Percentiles rank a stretch among this genome's conserved stretches.
phyloP scores from a whole-genome alignment of 2,888 invertebrate species.

The Drosophila falleni region DNA sequence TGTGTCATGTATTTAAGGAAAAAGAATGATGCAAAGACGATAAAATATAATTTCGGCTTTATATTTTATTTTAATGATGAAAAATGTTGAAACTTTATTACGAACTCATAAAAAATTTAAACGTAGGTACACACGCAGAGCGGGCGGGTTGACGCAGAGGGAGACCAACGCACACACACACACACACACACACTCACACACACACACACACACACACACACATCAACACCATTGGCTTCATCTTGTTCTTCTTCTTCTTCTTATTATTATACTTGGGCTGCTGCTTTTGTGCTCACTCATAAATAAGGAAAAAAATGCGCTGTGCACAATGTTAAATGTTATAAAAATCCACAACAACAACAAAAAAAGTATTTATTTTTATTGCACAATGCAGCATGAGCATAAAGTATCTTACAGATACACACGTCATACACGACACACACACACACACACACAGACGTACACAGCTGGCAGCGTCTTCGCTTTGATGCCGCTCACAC shows the following conservation, averaged over 20 bases:
- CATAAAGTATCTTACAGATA: constrained; percentile 66
- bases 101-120: constrained; percentile 81
- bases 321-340: constrained; percentile 76
- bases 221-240: constrained; percentile 20
- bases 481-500: constrained; percentile 19
- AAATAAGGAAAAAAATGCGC: constrained; percentile 66
- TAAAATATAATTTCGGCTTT: constrained; percentile 84
- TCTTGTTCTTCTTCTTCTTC: constrained; percentile 26
- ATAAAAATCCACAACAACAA: constrained; percentile 60
- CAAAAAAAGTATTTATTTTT: constrained; percentile 72
- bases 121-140: constrained; percentile 64
- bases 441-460: neutral
- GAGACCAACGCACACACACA: constrained; percentile 50
- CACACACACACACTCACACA: constrained; percentile 18
- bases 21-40: constrained; percentile 82
- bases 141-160: constrained; percentile 26
- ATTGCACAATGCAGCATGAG: constrained; percentile 69
- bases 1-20: constrained; percentile 77
- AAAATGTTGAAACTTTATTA: constrained; percentile 85
- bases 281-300: constrained; percentile 62
- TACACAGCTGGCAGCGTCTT: constrained; percentile 22
- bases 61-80: constrained; percentile 85
- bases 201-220: constrained; percentile 16
- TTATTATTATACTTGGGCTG: constrained; percentile 23
- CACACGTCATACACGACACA: constrained; percentile 20